Evolutionary conservation across 2,888 invertebrate species (phyloP).

Genomic region (Ganaspis brasiliensis): DNA sequence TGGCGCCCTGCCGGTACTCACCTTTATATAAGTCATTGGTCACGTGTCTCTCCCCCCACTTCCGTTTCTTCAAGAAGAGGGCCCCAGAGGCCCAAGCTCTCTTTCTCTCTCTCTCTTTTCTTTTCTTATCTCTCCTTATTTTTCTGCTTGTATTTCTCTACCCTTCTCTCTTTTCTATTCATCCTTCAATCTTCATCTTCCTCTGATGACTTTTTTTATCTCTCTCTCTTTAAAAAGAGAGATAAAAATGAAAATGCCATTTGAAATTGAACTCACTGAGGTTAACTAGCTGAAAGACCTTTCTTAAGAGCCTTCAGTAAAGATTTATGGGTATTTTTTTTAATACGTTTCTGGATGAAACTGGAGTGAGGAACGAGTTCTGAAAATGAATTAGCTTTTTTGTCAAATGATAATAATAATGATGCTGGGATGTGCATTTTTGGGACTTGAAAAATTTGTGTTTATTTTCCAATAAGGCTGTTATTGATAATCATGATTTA

Average conservation of each 20-base stretch:
- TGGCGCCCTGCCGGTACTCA: slow-evolving; percentile 77
- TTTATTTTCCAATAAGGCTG: too few relatives aligned
- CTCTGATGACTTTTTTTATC: slow-evolving; percentile 67
- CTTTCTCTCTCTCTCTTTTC: slow-evolving; percentile 55
- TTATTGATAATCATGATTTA: too few relatives aligned
- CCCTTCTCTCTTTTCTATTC: slow-evolving; percentile 65
- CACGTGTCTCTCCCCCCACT: slow-evolving; percentile 77
- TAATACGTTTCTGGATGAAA: slow-evolving; percentile 31
- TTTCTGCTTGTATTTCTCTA: slow-evolving; percentile 49
- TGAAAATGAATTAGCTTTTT: background rate
- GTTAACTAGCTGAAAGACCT: slow-evolving; percentile 51
- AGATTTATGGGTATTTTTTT: slow-evolving; percentile 59
- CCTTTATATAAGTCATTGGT: slow-evolving; percentile 80
- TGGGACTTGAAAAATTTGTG: too few relatives aligned
- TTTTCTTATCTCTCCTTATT: slow-evolving; percentile 54
- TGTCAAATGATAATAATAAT: too few relatives aligned
- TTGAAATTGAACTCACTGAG: slow-evolving; percentile 59
- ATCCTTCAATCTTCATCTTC: slow-evolving; percentile 43
- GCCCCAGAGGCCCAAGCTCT: slow-evolving; percentile 58
- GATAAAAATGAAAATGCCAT: slow-evolving; percentile 71
- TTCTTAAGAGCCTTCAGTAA: background rate
- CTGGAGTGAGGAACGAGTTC: slow-evolving; percentile 63
- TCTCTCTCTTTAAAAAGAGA: slow-evolving; percentile 63
- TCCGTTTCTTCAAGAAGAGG: slow-evolving; percentile 63
- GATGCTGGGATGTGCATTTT: too few relatives aligned